These are phyloP conservation scores for Brienomyrus longianalis DNA, from an alignment of 2,113 vertebrate species.

Conservation along the genomic window DNA sequence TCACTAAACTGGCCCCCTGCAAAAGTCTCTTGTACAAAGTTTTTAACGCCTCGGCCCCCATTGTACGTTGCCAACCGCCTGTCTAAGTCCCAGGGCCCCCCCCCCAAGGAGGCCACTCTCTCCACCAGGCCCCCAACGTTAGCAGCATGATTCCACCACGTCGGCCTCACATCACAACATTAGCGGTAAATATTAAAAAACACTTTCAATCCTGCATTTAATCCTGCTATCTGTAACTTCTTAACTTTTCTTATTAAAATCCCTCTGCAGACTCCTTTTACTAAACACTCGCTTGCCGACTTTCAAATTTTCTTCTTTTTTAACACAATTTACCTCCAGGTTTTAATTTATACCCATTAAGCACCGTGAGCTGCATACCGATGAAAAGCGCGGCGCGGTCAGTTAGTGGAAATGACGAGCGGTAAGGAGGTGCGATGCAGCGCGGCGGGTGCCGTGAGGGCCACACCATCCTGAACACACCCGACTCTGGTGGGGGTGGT, in stretches of 20 bases:
- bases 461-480: background rate
- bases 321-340: background rate
- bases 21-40: background rate
- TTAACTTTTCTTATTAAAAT: background rate
- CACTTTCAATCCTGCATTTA: background rate
- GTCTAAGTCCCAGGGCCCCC: background rate
- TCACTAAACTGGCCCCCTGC: background rate
- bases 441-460: background rate
- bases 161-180: background rate
- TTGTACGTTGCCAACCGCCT: background rate
- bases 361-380: background rate
- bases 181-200: background rate
- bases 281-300: background rate
- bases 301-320: background rate
- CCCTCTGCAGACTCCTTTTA: background rate
- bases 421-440: background rate
- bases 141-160: background rate
- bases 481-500: background rate
- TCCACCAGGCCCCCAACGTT: background rate
- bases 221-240: background rate
- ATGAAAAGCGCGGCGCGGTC: background rate
- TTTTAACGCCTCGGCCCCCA: background rate
- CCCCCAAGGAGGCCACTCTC: background rate
- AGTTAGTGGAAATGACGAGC: background rate
- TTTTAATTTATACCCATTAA: background rate